phyloP scores from a whole-genome alignment of 2,797 vertebrate genomes.

The Apodemus agrarius region DNA sequence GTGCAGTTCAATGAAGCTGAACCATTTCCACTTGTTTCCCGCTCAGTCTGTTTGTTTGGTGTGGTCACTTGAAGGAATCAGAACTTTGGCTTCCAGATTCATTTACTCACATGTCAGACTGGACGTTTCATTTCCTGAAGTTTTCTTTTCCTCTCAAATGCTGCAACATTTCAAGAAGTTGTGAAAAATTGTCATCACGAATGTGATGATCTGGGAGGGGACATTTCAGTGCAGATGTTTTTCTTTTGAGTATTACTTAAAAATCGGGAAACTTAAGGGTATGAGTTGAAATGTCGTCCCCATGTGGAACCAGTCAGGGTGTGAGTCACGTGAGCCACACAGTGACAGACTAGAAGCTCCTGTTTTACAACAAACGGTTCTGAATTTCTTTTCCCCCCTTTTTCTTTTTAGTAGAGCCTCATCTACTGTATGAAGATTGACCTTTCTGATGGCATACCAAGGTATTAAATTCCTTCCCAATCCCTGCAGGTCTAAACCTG shows the following conservation, averaged over 20 bases:
- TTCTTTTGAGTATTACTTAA: constrained; percentile 9
- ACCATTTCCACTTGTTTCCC: background rate
- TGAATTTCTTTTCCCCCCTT: background rate
- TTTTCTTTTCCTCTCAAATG: background rate
- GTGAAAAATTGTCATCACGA: background rate
- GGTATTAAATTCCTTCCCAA: background rate
- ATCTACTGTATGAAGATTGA: background rate
- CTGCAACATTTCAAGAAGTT: background rate
- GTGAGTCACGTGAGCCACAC: background rate
- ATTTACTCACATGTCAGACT: background rate
- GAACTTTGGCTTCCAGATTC: background rate
- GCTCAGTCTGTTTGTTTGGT: background rate
- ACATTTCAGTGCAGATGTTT: background rate
- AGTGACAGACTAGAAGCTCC: background rate
- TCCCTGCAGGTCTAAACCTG: background rate
- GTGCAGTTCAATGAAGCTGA: background rate
- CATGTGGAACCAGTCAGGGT: background rate
- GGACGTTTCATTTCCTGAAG: background rate
- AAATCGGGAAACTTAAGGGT: constrained; percentile 1
- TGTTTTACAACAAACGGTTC: background rate
- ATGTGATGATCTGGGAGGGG: background rate
- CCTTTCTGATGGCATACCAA: background rate
- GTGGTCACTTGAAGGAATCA: background rate
- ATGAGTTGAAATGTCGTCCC: background rate
- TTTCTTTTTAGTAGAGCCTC: background rate